Base-by-base conservation (phyloP, 2,113 vertebrate species). In the Hirundichthys speculiger region DNA sequence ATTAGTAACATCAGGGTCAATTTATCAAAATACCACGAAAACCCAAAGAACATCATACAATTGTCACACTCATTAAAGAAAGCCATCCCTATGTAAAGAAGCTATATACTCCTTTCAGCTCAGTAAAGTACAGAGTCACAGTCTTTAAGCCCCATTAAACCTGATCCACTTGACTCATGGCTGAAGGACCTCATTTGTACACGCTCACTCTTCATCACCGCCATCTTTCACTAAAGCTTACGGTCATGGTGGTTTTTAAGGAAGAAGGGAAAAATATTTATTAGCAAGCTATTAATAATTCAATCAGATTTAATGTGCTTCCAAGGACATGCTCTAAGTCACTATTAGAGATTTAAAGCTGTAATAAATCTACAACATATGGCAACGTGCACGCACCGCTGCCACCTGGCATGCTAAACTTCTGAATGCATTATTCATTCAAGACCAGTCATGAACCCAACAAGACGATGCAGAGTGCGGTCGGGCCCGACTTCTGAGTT, bases 231-330 rank as follows among this genome's bases (percentile, higher is more conserved):
- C 54, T 45, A 41, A 62, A n/a, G 19, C 30, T 39, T 19, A 50
- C 34, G 50, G 45, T 47, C 22, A 47, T 19, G 14, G 27, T 22
- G 8, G 10, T 58, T 66, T 68, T 60, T 57, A 51, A 67, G 30
- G 9, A 80, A 78, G 63, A n/a, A 47, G 25, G 51, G 53, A 62
- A 53, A 41, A 53, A 57, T 57, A 73, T 74, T 78, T 77, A 80
- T 85, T 66, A 82, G 63, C 24, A 30, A 64, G 19, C 41, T 41
- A 73, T 75, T 76, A 73, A 80, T 84, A 73, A 77, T 78, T 64
- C 51, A 58, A 24, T 47, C 2, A 30, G 68, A 70, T 55, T 69
- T 46, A 82, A 69, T 65, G 54, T 47, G 50, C 38, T 64, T 70
- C 64, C 66, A 77, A 82, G 82, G 73, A 77, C 69, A 73, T 64